Percentiles rank a stretch among this genome's conserved stretches.
Conservation (phyloP, 2,888 invertebrate genomes). For the Tineola bisselliella region DNA sequence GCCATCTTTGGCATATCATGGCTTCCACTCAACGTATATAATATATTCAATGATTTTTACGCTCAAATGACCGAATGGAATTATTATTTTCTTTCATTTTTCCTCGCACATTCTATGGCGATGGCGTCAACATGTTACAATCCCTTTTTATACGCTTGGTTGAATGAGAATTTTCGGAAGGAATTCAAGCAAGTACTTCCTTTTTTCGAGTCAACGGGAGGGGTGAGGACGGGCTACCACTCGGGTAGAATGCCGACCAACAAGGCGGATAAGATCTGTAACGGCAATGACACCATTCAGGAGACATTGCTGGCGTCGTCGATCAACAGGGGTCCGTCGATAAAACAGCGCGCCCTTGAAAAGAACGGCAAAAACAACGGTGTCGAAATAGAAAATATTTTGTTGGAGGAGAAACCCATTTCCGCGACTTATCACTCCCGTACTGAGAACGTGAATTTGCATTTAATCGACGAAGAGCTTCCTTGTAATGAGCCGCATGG, state of each 20-base stretch:
- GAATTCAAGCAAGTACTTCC: slow-evolving; percentile 87
- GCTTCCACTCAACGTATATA: slow-evolving; percentile 84
- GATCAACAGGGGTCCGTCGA: slow-evolving; percentile 62
- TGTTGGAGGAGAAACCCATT: slow-evolving; percentile 55
- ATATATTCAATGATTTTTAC: slow-evolving; percentile 78
- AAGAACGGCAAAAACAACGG: slow-evolving; percentile 54
- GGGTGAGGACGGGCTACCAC: slow-evolving; percentile 60
- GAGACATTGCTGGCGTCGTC: slow-evolving; percentile 71
- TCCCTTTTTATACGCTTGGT: slow-evolving; percentile 96
- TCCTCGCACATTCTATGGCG: slow-evolving; percentile 90
- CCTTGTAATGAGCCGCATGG: slow-evolving; percentile 42
- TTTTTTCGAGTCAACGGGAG: slow-evolving; percentile 65
- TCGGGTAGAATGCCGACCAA: slow-evolving; percentile 54
- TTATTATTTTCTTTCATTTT: slow-evolving; percentile 89
- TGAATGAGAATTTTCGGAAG: slow-evolving; percentile 95
- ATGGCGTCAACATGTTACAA: slow-evolving; percentile 98
- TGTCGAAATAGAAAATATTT: slow-evolving; percentile 67
- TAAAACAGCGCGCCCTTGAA: slow-evolving; percentile 45
- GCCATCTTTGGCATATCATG: slow-evolving; percentile 90
- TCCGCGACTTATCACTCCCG: slow-evolving; percentile 45
- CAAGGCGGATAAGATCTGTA: slow-evolving; percentile 76
- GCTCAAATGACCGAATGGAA: slow-evolving; percentile 73
- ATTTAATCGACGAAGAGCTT: slow-evolving; percentile 53
- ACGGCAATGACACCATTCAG: slow-evolving; percentile 79
- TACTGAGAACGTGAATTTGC: slow-evolving; percentile 48